Base-by-base conservation (phyloP, 2,113 vertebrate genomes). In the Aptenodytes forsteri region DNA sequence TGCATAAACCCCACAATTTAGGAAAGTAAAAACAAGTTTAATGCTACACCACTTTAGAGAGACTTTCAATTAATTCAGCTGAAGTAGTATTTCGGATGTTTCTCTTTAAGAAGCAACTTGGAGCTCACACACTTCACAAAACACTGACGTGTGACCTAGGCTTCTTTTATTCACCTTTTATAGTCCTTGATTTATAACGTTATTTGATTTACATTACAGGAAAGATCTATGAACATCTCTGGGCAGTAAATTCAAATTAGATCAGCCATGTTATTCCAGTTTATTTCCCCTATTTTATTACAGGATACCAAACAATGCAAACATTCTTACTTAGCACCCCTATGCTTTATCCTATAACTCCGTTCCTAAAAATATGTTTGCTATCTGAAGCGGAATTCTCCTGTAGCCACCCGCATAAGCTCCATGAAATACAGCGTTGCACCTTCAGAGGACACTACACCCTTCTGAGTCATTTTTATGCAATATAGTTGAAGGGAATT, bases 391-490 rank as follows among this genome's bases (percentile, higher is more conserved):
- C 38, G 54, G 46, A 93, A 94, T 87, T 87, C 67, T 84, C 72
- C 83, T 94, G 32, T 40, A 65, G 54, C 56, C 67, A 76, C 4
- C 14, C 46, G 9, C 49, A 44, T 61, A 54, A 96, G 38, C 59
- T 96, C 75, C 62, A 56, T 59, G 71, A 97, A 97, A 89, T 40
- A 89, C 9, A 89, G 67, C 3, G 3, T 67, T 81, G 66, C 65
- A 85, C 69, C 77, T 47, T 89, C 40, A 62, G 54, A 91, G 62
- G 75, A 76, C 93, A 77, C 67, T 85, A 66, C 29, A 86, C 65
- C 40, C 78, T 97, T 96, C 52, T 66, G 77, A 94, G 65, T 95
- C 34, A 95, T 91, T 97, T 95, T 64, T 83, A 64, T 29, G 81
- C 75, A 73, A 76, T 46, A 42, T 26, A 89, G 75, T 80, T 7